Conservation (phyloP, 2,113 vertebrate species). For the Spea bombifrons region DNA sequence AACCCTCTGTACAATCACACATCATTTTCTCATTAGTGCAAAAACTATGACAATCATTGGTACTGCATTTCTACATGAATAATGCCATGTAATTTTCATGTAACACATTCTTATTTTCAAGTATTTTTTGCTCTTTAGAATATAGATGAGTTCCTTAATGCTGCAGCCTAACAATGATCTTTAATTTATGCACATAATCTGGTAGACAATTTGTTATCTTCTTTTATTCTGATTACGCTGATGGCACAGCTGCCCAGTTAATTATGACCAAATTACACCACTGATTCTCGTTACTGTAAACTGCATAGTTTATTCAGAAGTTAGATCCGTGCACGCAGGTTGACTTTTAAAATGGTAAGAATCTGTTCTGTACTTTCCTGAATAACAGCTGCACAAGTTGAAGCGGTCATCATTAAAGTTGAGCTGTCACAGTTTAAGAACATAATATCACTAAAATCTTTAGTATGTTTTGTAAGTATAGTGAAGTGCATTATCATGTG, state of each 20-base stretch:
- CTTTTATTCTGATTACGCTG: slow-evolving; percentile 41
- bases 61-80: slow-evolving; percentile 5
- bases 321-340: slow-evolving; percentile 1
- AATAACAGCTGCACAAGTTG: neutral
- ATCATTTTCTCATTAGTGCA: slow-evolving; percentile 5
- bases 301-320: slow-evolving; percentile 18
- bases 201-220: slow-evolving; percentile 37
- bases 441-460: too few relatives aligned
- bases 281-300: slow-evolving; percentile 39
- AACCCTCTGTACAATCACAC: neutral
- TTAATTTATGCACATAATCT: slow-evolving; percentile 46
- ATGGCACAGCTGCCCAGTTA: slow-evolving; percentile 40
- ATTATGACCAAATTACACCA: slow-evolving; percentile 39
- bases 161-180: slow-evolving; percentile 29
- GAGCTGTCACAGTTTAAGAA: too few relatives aligned
- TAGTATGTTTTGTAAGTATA: too few relatives aligned
- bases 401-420: neutral
- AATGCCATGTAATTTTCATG: slow-evolving; percentile 4
- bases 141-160: slow-evolving; percentile 33
- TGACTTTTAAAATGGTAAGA: slow-evolving; percentile 15
- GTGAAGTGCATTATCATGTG: too few relatives aligned
- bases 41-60: slow-evolving; percentile 10
- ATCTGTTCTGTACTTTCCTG: neutral
- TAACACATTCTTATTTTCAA: neutral
- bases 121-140: neutral